Conservation (phyloP, 2,113 vertebrate genomes). For the Paramisgurnus dabryanus region DNA sequence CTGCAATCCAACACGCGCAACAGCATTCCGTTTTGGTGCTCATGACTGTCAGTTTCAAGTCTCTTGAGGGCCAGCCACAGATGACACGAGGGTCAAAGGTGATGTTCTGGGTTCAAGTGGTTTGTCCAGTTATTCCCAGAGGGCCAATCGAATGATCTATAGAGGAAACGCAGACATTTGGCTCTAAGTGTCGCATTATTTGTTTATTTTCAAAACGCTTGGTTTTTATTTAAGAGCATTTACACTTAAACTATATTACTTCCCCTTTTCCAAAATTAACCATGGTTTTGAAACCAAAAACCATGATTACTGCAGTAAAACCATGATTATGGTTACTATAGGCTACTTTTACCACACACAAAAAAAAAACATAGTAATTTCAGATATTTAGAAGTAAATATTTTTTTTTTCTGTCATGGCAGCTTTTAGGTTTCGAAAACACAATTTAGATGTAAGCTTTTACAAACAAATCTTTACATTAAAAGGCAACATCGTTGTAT, state of each 20-base stretch:
- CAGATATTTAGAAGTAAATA: too few species aligned
- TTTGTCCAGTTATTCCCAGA: constrained; percentile 56
- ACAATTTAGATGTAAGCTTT: not conserved
- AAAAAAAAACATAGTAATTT: too few species aligned
- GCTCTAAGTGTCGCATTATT: not conserved
- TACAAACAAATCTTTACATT: too few species aligned
- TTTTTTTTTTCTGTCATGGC: not conserved
- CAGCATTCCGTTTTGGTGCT: not conserved
- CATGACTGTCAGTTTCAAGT: constrained; percentile 27
- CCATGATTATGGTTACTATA: too few species aligned
- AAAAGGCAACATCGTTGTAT: too few species aligned
- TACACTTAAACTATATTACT: too few species aligned
- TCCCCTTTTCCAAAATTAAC: too few species aligned
- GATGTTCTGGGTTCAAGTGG: constrained; percentile 54
- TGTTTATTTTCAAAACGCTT: not conserved
- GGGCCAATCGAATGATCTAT: constrained; percentile 46
- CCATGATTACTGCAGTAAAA: too few species aligned
- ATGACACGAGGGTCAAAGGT: constrained; percentile 53
- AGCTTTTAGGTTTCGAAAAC: not conserved
- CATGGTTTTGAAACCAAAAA: too few species aligned
- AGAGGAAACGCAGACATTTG: constrained; percentile 40
- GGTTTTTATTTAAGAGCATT: too few species aligned
- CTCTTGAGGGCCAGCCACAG: constrained; percentile 50
- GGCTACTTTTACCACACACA: too few species aligned
- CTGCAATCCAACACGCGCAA: not conserved